A percentile compares a stretch with the other conserved stretches of the same genome.
These are phyloP conservation scores for Pseudobourletiella spinata DNA, from an alignment of 1,140 invertebrate species.

Conservation along the genomic window DNA sequence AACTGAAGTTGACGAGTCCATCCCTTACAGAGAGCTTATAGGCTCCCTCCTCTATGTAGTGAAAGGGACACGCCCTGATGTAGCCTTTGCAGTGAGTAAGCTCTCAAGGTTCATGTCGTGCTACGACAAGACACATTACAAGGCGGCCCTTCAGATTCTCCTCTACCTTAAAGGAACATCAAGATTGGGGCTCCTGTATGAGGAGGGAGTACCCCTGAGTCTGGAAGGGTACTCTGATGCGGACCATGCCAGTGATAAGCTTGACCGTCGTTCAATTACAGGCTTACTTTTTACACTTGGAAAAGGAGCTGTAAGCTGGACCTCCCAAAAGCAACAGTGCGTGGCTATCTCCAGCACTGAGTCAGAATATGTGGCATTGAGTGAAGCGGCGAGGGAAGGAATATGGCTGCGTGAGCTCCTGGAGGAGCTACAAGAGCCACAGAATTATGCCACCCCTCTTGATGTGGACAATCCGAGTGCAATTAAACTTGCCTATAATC, in stretches of 20 bases:
- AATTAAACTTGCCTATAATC: constrained; percentile 35
- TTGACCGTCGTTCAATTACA: constrained; percentile 25
- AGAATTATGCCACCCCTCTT: background rate
- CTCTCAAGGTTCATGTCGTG: constrained; percentile 39
- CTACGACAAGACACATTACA: constrained; percentile 38
- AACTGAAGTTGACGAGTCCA: background rate
- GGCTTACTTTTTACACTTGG: constrained; percentile 26
- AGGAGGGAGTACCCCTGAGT: background rate
- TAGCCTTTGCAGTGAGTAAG: constrained; percentile 40
- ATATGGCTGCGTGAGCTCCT: constrained; percentile 40
- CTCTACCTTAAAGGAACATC: constrained; percentile 40
- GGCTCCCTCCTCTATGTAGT: constrained; percentile 41
- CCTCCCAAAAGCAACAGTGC: constrained; percentile 32
- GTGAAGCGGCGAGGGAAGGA: constrained; percentile 35
- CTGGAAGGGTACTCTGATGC: constrained; percentile 29
- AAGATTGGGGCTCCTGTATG: constrained; percentile 18
- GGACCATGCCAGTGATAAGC: constrained; percentile 34
- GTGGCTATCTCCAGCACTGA: constrained; percentile 37
- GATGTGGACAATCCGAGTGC: constrained; percentile 37
- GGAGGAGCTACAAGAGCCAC: constrained; percentile 18
- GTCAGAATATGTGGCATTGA: constrained; percentile 37
- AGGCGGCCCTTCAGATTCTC: constrained; percentile 39
- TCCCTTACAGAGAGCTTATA: constrained; percentile 37
- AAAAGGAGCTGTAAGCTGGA: constrained; percentile 37
- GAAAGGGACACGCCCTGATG: constrained; percentile 40